Conservation (phyloP, 2,888 invertebrate species). For the Craniophora ligustri region DNA sequence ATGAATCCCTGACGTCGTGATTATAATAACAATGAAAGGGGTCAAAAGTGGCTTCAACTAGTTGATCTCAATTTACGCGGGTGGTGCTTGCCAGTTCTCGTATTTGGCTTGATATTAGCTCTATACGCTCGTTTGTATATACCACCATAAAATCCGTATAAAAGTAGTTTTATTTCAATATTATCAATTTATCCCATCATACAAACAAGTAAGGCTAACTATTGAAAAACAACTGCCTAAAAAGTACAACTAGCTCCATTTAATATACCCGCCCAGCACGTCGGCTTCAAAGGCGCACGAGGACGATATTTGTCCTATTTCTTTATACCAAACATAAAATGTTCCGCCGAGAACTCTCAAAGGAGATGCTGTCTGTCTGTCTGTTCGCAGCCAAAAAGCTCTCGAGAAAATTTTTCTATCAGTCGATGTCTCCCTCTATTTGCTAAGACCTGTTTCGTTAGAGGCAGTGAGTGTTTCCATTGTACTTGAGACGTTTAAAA, state of each 20-base stretch:
- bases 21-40: too few species aligned
- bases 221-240: not conserved
- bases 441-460: constrained; percentile 88
- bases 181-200: too few species aligned
- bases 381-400: constrained; percentile 76
- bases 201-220: too few species aligned
- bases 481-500: constrained; percentile 23
- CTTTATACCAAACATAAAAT: constrained; percentile 57
- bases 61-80: too few species aligned
- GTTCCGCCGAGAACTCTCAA: constrained; percentile 63
- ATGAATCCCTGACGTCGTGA: too few species aligned
- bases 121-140: too few species aligned
- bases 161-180: too few species aligned
- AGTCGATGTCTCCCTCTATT: constrained; percentile 86
- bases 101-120: too few species aligned
- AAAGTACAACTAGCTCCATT: too few species aligned
- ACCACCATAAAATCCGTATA: too few species aligned
- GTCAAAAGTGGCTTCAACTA: too few species aligned
- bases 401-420: constrained; percentile 83
- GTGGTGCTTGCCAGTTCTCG: too few species aligned
- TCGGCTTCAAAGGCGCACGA: constrained; percentile 27
- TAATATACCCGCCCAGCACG: not conserved
- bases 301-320: constrained; percentile 49
- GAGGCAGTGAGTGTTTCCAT: constrained; percentile 73
- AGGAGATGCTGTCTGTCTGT: constrained; percentile 67